Base-by-base conservation (phyloP, 2,888 invertebrate species). In the Gymnoscelis rufifasciata region DNA sequence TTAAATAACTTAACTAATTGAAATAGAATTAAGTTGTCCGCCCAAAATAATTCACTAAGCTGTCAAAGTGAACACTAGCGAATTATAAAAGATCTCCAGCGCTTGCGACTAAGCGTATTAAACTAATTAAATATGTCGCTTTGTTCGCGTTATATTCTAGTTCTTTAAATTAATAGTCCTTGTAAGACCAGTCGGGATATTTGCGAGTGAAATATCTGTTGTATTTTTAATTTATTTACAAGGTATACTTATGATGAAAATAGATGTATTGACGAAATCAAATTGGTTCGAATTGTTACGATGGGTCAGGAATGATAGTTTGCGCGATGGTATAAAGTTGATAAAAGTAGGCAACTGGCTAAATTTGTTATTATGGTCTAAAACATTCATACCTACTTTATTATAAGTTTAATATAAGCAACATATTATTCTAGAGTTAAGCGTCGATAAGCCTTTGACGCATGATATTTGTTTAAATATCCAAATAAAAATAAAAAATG, bases 21-120 rank as follows among this genome's bases (percentile, higher is more conserved):
- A 30, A 53, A 51, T 54, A 56, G 35, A 47, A 26, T 15, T 43
- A 46, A 51, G 58, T 58, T 58, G 53, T 54, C 51, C 56, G 57
- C 59, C 59, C 60, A 63, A 56, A 38, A 55, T 65, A 63, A 61
- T 52, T 71, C 70, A 74, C 67, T 74, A 74, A 62, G 40, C 41
- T 43, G 51, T 54, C 48, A 40, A 44, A 52, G 46, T 54, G 43
- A 74, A 51, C 50, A 49, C 51, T 80, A 76, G 78, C 70, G 61
- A 74, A 73, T 71, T 77, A 64, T 74, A 67, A 66, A 75, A 79
- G 83, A 83, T 83, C 82, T 83, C 83, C 65, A 42, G 44, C 45
- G 46, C 46, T 45, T 45, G 47, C 31, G 35, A 43, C 33, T 66
- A 68, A 68, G 71, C 63, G 57, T 65, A 30, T 8, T 30, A 15